Evolutionary conservation across 2,113 vertebrate genomes (phyloP), one percentile per base, ranked within the genome.

Genomic region (Neolamprologus fasciatus): DNA sequence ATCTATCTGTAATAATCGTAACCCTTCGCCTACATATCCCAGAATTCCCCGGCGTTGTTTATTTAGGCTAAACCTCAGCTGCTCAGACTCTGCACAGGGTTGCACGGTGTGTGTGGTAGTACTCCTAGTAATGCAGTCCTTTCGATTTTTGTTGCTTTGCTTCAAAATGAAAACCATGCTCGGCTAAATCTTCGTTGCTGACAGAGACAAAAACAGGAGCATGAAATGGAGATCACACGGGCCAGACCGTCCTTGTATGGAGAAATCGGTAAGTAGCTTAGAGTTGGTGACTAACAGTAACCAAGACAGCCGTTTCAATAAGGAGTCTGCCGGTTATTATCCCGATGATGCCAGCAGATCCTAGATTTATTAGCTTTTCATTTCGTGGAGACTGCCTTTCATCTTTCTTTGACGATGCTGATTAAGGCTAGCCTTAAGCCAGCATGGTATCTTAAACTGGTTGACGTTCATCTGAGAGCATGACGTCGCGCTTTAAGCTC

Each of bases 211-310:
- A 80, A 63, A 73, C 83, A 83, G 58, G 86, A 91, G 73, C 80
- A 93, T 92, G 90, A 90, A 81, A 96, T 96, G 95, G 95, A 96
- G 82, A 90, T 93, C 66, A 94, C 93, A 58, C 94, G 93, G 80
- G 11, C 88, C 90, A 95, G 93, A 73, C 95, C 96, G 76, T 97
- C 96, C 83, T 93, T 97, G 90, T 96, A 95, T 92, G 96, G 96
- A 80, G 96, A 97, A 91, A 96, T 97, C 57, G 96, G 96, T 97
- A 94, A 95, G 95, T 88, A 93, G 92, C 91, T 94, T 93, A 93
- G n/a, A 82, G 53, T 14, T n/a, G 47, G 45, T 89, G 84, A 80
- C 42, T 54, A 85, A 16, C 73, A 11, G 35, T 78, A 31, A 80
- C 14, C 63, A 33, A 53, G 58, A 80, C 53, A 55, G 21, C 50